phyloP scores from a whole-genome alignment of 2,797 vertebrate species.

The Hoplostethus mediterraneus region DNA sequence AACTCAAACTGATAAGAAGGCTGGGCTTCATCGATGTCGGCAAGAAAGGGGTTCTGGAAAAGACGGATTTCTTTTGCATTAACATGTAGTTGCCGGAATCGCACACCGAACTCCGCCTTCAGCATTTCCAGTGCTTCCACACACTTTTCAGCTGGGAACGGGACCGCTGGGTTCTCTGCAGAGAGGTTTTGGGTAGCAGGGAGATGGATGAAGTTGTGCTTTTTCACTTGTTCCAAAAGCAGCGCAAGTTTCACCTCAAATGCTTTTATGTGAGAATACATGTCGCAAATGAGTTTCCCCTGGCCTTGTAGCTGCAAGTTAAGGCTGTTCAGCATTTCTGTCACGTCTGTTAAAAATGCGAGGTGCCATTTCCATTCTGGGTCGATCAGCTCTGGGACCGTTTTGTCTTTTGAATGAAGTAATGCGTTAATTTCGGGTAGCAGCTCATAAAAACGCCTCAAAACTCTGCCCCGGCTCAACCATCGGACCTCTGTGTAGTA shows the following conservation, averaged over 20 bases:
- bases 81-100: conserved; percentile 37
- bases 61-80: conserved; percentile 33
- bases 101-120: conserved; percentile 22
- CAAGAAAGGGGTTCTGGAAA: conserved; percentile 46
- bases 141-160: conserved; percentile 47
- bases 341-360: conserved; percentile 56
- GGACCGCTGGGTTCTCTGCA: conserved; percentile 31
- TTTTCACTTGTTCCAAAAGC: conserved; percentile 44
- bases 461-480: conserved; percentile 46
- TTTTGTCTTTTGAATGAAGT: conserved; percentile 56
- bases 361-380: conserved; percentile 69
- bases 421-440: conserved; percentile 55
- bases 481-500: conserved; percentile 57
- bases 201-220: conserved; percentile 49
- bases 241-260: conserved; percentile 56
- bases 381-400: conserved; percentile 60
- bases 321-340: conserved; percentile 54
- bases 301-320: conserved; percentile 62
- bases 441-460: conserved; percentile 56
- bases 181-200: conserved; percentile 37
- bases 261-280: conserved; percentile 60
- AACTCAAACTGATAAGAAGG: conserved; percentile 56
- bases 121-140: conserved; percentile 46
- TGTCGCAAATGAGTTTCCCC: conserved; percentile 60
- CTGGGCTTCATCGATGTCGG: conserved; percentile 37